These are phyloP conservation scores for Festucalex cinctus DNA, from an alignment of 2,113 vertebrate species.

Conservation along the genomic window DNA sequence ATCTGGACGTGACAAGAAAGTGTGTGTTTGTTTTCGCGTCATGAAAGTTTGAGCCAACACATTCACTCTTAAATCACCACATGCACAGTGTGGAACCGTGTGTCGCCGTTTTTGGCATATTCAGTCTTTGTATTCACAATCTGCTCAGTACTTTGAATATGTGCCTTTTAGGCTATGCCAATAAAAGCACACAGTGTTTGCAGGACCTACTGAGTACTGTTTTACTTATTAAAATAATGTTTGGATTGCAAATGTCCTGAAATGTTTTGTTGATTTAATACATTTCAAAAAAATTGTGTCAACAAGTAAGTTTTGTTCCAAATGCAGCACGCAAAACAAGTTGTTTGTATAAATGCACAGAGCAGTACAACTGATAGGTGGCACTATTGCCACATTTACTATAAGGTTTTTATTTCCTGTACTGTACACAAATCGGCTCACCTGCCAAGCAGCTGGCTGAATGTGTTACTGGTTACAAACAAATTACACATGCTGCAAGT, in stretches of 20 bases:
- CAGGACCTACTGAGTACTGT: constrained; percentile 14
- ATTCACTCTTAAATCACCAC: constrained; percentile 29
- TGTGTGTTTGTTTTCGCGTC: constrained; percentile 14
- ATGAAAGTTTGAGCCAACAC: constrained; percentile 21
- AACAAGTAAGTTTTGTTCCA: background rate
- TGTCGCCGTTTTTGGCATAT: constrained; percentile 24
- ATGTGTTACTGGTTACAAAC: no score
- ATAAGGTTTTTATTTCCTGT: background rate
- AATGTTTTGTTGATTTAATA: background rate
- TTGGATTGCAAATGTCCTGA: background rate
- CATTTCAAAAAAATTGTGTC: background rate
- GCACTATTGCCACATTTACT: background rate
- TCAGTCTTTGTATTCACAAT: constrained; percentile 37
- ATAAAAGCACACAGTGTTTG: constrained; percentile 57
- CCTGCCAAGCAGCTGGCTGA: no score
- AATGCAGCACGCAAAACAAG: background rate
- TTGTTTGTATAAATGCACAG: background rate
- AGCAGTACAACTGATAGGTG: background rate
- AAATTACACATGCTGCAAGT: no score
- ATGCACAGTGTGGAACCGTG: constrained; percentile 37
- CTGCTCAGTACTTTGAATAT: constrained; percentile 48
- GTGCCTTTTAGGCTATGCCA: constrained; percentile 55
- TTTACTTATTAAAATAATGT: background rate
- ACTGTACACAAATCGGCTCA: background rate
- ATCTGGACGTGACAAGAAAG: constrained; percentile 8